Base-by-base conservation (phyloP, 2,113 vertebrate species). In the Thermophis baileyi region DNA sequence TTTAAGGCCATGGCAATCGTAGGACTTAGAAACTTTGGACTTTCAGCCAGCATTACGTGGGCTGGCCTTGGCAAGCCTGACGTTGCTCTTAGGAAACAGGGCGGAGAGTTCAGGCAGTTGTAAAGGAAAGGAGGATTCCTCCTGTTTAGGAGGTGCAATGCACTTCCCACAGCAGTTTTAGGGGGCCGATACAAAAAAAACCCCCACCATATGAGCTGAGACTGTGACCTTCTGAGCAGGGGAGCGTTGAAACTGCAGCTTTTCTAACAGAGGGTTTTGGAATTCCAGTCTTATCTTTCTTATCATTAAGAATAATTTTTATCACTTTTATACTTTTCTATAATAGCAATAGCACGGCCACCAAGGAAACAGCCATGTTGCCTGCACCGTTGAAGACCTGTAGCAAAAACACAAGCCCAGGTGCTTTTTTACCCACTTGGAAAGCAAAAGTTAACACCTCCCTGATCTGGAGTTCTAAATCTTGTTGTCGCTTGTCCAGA, bases 351-450 rank as follows among this genome's bases (percentile, higher is more conserved):
- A 50, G 49, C 49, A 50, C 49, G 2, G 99, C 99, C 96, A 99
- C 99, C 35, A 99, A 96, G 1, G 98, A 98, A 20, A 99, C 98
- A 0, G 97, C 94, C 98, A 99, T 99, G 92, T 94, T 96, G 20
- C 99, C 99, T 0, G 94, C 97, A 0, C 98, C 97, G 0, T 99
- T 98, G 90, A 99, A 99, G 88, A 99, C 99, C 99, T 99, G 94
- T 7, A 35, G 27, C 12, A 93, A 2, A 57, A 9, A 87, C 40
- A 89, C n/a, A 89, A 46, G 8, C 11, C 3, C 30, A 55, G 8
- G 11, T 4, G 25, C 16, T 30, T 63, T 53, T 8, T 85, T 46
- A 27, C 2, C 8, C 46, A 47, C 22, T 87, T 27, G 44, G 63
- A 89, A 49, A 12, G 1, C 4, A 14, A 50, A 14, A 16, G 27